Evolutionary conservation across 2,888 invertebrate species (phyloP).

Genomic region (Biston stratarius): DNA sequence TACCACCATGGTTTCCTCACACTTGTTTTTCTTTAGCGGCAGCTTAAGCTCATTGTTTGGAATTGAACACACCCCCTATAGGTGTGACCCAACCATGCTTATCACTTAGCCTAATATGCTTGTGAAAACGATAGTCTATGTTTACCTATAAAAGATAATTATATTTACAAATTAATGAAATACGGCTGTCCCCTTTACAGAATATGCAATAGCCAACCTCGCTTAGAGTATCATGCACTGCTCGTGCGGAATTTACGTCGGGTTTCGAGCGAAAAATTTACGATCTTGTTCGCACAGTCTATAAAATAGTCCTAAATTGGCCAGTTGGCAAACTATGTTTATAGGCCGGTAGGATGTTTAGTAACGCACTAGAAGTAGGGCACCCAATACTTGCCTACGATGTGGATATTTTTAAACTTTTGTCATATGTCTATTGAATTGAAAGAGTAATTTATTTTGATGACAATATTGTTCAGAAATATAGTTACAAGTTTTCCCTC

Average conservation of each 20-base stretch:
- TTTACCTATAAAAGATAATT: background rate
- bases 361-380: constrained; percentile 23
- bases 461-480: too few relatives aligned
- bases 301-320: constrained; percentile 49
- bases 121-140: background rate
- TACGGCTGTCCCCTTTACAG: constrained; percentile 10
- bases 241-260: constrained; percentile 54
- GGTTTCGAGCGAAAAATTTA: constrained; percentile 57
- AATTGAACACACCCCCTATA: too few relatives aligned
- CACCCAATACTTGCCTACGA: constrained; percentile 12
- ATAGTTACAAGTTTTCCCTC: too few relatives aligned
- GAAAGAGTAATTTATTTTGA: background rate
- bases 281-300: constrained; percentile 46
- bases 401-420: constrained; percentile 8
- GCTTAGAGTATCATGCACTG: constrained; percentile 46
- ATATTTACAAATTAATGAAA: constrained; percentile 21
- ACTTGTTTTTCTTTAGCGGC: too few relatives aligned
- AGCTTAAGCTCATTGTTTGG: too few relatives aligned
- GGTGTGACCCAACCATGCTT: too few relatives aligned
- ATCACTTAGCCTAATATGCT: background rate
- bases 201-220: too few relatives aligned
- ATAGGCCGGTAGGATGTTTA: constrained; percentile 22
- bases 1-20: too few relatives aligned
- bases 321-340: constrained; percentile 30
- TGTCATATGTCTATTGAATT: background rate